Base-by-base conservation (phyloP, 2,888 invertebrate species). In the Yponomeuta sedellus region DNA sequence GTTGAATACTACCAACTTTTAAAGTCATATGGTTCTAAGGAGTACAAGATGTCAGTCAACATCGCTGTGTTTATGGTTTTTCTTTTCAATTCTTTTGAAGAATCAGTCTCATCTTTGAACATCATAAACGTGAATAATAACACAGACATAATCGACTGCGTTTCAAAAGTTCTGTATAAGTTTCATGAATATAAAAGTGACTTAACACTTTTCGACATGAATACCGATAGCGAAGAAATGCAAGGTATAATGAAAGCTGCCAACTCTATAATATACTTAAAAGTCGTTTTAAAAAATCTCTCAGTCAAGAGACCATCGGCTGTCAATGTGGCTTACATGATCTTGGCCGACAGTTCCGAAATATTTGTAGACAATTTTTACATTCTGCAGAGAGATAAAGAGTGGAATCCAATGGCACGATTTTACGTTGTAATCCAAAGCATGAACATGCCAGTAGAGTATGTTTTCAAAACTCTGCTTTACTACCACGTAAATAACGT, bases 151-250 rank as follows among this genome's bases (percentile, higher is more conserved):
- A 25, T 16, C 8, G 22, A 44, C 11, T 59, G 61, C 12, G 20
- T 44, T 10, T 16, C 6, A 40, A 12, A 19, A 59, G 67, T 72
- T 22, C 19, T 70, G 12, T 52, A 65, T 34, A 57, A 66, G 10
- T 67, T 66, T 68, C 71, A 67, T 58, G 10, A 59, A 19, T 2
- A 64, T n/a, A 39, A 28, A 11, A 64, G 28, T 52, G 22, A 66
- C 16, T 25, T 73, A n/a, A 70, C 72, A 5, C 67, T 69, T 25
- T 66, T 75, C 6, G 65, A 72, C 57, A 65, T 52, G 28, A 20
- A 39, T 16, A 70, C 20, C 22, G 68, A 68, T 12, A 57, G 66
- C 16, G 64, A 68, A 3, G 64, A 67, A 61, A 66, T 52, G 44
- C 44, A 52, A 52, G 12, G 1, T 52, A 52, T 74, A 34, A 58